Evolutionary conservation across 2,113 vertebrate species (phyloP), one percentile per base, ranked within the genome.

Genomic region (Junco hyemalis): DNA sequence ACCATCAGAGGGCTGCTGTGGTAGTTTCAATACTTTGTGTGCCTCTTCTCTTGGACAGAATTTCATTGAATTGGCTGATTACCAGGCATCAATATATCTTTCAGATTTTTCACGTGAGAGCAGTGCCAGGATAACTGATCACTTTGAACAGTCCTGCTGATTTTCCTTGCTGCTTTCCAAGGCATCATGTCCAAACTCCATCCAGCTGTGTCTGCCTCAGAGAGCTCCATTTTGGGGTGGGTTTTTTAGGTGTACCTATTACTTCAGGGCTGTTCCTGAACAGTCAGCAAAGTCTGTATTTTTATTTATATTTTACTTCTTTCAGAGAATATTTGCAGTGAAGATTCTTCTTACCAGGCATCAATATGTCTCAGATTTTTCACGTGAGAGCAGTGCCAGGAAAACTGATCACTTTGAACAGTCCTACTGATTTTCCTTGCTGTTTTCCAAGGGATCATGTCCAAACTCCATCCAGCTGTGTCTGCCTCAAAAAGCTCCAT

Each of bases 1-100:
- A 86, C 92, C 95, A 48, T 95, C 90, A 74, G 64, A 65, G 72
- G 53, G 60, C 11, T 54, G 73, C 89, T 87, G 8, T 36, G 73
- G 8, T 38, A 42, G 77, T 33, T 38, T 8, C 77, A 70, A 22
- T 35, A 15, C 70, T 85, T 56, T 2, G 24, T 2, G 1, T 66
- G 76, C 50, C 63, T 60, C 76, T 79, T 60, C 80, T 56, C 66
- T 36, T 23, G n/a, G 64, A 6, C 63, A 61, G 44, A 33, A 48
- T 77, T 51, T 42, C 5, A 3, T 14, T 45, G 86, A 53, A 17
- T 10, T 93, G 66, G 25, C 72, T 3, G 2, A 14, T 79, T 81
- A 72, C 65, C 69, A 40, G 47, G 5, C 90, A 47, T 20, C 57
- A 21, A 20, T 81, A 35, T 8, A 65, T 45, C 44, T 45, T 45